These are phyloP conservation scores for Pollenia labialis DNA, from an alignment of 2,888 invertebrate species.

Conservation along the genomic window DNA sequence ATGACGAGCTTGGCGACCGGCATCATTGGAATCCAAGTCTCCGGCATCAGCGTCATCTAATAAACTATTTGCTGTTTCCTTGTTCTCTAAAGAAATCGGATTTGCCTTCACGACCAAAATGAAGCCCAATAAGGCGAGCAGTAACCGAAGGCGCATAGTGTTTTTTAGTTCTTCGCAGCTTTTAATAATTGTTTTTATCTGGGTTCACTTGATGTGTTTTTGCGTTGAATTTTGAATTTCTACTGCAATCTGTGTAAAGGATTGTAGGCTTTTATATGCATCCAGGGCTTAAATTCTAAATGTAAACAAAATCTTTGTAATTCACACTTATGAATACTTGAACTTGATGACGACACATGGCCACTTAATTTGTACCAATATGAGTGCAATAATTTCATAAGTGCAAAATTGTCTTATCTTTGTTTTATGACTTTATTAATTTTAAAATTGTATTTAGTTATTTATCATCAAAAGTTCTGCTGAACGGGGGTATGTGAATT, in stretches of 20 bases:
- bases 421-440: background rate
- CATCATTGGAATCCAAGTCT: slow-evolving; percentile 70
- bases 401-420: slow-evolving; percentile 14
- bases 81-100: background rate
- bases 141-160: slow-evolving; percentile 39
- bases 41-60: slow-evolving; percentile 75
- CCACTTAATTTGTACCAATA: background rate
- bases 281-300: slow-evolving; percentile 11
- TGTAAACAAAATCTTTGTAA: slow-evolving; percentile 23
- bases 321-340: slow-evolving; percentile 1
- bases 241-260: slow-evolving; percentile 1
- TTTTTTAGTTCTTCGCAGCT: background rate
- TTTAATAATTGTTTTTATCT: background rate
- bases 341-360: slow-evolving; percentile 3
- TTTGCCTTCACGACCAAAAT: slow-evolving; percentile 2
- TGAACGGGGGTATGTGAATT: background rate
- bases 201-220: background rate
- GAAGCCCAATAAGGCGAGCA: slow-evolving; percentile 6
- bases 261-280: slow-evolving; percentile 34
- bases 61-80: slow-evolving; percentile 49
- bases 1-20: slow-evolving; percentile 48
- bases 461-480: background rate
- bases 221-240: slow-evolving; percentile 2
- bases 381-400: slow-evolving; percentile 1
- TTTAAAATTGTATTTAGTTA: background rate